A percentile compares a stretch with the other conserved stretches of the same genome.
Evolutionary conservation across 2,113 vertebrate genomes (phyloP).

Genomic region (Gnathonemus longibarbis): DNA sequence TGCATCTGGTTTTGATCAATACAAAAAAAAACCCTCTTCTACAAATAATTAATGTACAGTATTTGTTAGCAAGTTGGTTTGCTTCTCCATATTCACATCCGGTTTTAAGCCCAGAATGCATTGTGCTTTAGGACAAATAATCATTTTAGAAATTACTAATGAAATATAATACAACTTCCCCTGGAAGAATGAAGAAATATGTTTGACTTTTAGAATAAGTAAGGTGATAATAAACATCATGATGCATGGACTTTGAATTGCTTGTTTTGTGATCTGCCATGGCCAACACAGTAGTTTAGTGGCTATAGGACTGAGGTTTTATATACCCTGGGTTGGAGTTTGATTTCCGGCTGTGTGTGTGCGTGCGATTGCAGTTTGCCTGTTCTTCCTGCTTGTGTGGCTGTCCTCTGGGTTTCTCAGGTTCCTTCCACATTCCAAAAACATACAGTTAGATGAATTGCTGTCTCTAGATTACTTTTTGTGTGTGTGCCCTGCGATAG

Average conservation of each 20-base stretch:
- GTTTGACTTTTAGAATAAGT: background rate
- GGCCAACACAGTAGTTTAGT: background rate
- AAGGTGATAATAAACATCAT: background rate
- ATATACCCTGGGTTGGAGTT: background rate
- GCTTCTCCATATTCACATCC: background rate
- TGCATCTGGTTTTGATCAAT: background rate
- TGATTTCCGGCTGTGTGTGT: background rate
- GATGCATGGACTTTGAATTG: background rate
- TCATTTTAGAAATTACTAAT: background rate
- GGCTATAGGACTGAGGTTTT: background rate
- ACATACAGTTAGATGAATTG: background rate
- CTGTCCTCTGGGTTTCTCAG: background rate
- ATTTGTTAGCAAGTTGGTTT: background rate
- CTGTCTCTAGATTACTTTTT: background rate
- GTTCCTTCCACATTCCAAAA: background rate
- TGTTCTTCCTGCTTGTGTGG: background rate
- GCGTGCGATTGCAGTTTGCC: background rate
- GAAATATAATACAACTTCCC: background rate
- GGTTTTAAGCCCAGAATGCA: background rate
- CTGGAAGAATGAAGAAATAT: background rate
- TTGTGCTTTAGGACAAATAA: background rate
- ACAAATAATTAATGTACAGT: background rate
- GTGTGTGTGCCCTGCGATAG: background rate
- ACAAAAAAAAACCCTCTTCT: background rate
- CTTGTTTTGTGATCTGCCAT: background rate